Conservation (phyloP, 2,113 vertebrate species). For the Seriola dumerili region DNA sequence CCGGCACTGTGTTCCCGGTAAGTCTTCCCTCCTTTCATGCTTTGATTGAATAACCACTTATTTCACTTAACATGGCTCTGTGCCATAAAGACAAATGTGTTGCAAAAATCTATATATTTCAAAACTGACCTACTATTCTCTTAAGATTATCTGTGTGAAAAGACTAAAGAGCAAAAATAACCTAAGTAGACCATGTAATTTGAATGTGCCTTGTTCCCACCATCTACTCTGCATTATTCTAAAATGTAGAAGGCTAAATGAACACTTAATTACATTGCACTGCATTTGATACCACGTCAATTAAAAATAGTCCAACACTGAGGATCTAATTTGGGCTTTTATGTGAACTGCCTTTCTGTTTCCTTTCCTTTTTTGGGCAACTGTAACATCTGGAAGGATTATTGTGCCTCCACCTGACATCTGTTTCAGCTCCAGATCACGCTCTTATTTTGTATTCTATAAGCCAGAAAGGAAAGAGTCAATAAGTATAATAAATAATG, state of each 20-base stretch:
- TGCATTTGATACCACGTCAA: neutral
- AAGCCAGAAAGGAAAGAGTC: no score
- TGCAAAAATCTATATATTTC: neutral
- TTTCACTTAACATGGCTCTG: neutral
- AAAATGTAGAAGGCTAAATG: neutral
- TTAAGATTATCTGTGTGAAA: neutral
- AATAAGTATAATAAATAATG: neutral
- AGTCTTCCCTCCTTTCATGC: constrained; percentile 21
- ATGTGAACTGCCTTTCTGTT: no score
- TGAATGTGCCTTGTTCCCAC: neutral
- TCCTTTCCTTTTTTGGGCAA: no score
- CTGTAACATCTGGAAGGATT: neutral
- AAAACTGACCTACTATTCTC: neutral
- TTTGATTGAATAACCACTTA: neutral
- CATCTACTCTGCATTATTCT: neutral
- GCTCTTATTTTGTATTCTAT: neutral
- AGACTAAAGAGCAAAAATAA: neutral
- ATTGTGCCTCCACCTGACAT: neutral
- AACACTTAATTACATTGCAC: neutral
- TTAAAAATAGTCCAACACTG: neutral
- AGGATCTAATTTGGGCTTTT: neutral
- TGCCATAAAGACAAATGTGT: neutral
- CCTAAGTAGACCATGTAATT: neutral
- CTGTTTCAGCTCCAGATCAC: neutral
- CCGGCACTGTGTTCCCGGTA: constrained; percentile 29